Percentiles rank a stretch among this genome's conserved stretches.
Evolutionary conservation across 2,797 vertebrate genomes (phyloP).

Genomic region (Neomorphus geoffroyi): DNA sequence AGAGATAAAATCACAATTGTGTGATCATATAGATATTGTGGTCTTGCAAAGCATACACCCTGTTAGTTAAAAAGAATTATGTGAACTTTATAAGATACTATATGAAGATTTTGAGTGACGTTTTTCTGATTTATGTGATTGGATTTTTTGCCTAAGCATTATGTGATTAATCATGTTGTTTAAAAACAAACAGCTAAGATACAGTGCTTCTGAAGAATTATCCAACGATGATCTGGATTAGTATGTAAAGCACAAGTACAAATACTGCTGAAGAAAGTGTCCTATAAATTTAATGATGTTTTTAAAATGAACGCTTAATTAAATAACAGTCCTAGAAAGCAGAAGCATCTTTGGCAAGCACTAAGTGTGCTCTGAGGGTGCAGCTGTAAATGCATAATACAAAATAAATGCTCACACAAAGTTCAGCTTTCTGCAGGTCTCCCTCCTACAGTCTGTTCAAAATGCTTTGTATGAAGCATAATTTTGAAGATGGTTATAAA

Average conservation of each 20-base stretch:
- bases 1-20: conserved; percentile 9
- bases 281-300: neutral
- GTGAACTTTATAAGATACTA: neutral
- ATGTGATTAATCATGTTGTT: neutral
- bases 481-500: conserved; percentile 67
- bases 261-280: neutral
- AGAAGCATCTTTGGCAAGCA: neutral
- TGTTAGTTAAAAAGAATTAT: conserved; percentile 5
- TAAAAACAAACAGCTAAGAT: conserved; percentile 1
- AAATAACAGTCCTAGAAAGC: neutral
- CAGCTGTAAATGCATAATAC: neutral
- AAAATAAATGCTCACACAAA: neutral
- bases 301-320: neutral
- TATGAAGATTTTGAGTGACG: neutral
- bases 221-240: neutral
- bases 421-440: neutral
- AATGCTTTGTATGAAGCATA: conserved; percentile 51
- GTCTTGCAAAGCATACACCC: neutral
- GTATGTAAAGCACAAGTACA: neutral
- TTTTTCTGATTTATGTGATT: neutral
- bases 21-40: neutral
- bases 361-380: neutral
- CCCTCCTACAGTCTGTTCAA: conserved; percentile 6
- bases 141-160: neutral
- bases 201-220: neutral